Evolutionary conservation across 2,888 invertebrate genomes (phyloP).

Genomic region (Pseudococcus longispinus): DNA sequence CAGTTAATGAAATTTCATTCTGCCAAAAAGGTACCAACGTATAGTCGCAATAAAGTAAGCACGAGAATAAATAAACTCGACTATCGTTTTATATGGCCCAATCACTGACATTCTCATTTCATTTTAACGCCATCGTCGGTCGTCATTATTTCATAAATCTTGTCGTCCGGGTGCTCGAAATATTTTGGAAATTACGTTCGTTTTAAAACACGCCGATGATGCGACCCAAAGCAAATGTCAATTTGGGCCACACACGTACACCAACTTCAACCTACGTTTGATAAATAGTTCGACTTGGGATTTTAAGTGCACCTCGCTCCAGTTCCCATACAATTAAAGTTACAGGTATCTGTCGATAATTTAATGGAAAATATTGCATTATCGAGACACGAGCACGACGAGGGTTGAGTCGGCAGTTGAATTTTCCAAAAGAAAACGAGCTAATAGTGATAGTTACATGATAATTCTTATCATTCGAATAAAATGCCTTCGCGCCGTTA

Average conservation of each 20-base stretch:
- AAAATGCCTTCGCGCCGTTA: neutral
- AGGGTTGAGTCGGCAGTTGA: neutral
- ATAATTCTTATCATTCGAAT: constrained; percentile 8
- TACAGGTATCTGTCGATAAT: neutral
- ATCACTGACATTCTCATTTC: neutral
- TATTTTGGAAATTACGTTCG: neutral
- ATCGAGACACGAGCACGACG: neutral
- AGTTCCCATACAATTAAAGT: neutral
- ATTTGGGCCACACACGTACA: neutral
- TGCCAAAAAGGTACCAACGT: neutral
- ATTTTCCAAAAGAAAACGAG: neutral
- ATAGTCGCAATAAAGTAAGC: neutral
- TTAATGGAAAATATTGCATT: neutral
- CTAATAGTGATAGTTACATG: neutral
- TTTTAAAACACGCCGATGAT: neutral
- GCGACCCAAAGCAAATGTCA: neutral
- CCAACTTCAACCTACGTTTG: neutral
- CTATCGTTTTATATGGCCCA: neutral
- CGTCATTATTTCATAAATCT: neutral
- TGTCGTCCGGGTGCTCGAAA: neutral
- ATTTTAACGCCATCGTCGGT: neutral
- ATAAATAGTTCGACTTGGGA: neutral
- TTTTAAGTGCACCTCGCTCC: neutral
- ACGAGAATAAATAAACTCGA: neutral
- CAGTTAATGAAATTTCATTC: neutral